A percentile compares a stretch with the other conserved stretches of the same genome.
Conservation (phyloP, 2,113 vertebrate genomes). For the Hippocampus comes region DNA sequence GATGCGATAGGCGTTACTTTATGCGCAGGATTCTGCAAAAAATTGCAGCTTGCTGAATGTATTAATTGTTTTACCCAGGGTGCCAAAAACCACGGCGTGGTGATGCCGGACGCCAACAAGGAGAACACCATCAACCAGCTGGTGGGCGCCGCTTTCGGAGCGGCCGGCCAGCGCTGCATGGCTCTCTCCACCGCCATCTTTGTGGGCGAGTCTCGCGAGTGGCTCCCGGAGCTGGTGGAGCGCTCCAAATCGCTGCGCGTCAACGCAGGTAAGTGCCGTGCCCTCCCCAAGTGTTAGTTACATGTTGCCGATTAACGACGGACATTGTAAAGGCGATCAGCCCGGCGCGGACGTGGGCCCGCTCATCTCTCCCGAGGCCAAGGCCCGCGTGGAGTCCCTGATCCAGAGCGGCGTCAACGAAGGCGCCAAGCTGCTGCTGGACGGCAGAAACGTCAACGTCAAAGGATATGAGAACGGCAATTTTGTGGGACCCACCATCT, state of each 20-base stretch:
- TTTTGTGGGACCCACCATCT: constrained; percentile 94
- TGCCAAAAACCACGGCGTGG: constrained; percentile 96
- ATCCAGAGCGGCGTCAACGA: constrained; percentile 87
- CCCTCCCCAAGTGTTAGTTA: neutral
- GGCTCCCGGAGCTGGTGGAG: constrained; percentile 93
- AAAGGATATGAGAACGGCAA: constrained; percentile 97
- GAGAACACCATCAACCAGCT: constrained; percentile 97
- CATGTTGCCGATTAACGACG: neutral
- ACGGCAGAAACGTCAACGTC: constrained; percentile 87
- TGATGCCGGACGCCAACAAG: constrained; percentile 98
- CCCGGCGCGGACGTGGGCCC: constrained; percentile 93
- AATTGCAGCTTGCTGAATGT: too few relatives aligned
- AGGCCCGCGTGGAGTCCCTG: constrained; percentile 80
- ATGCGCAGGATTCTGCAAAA: too few relatives aligned
- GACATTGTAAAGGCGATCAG: constrained; percentile 81
- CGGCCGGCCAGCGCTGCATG: constrained; percentile 97
- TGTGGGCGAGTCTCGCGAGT: constrained; percentile 86
- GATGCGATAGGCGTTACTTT: too few relatives aligned
- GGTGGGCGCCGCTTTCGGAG: constrained; percentile 95
- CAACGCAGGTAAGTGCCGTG: constrained; percentile 79
- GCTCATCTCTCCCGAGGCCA: constrained; percentile 87
- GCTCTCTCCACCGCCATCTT: constrained; percentile 93
- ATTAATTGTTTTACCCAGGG: constrained; percentile 69
- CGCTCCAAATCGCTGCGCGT: constrained; percentile 87
- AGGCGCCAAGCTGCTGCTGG: constrained; percentile 86